Conservation (phyloP, 2,888 invertebrate genomes). For the Tortrix viridana region DNA sequence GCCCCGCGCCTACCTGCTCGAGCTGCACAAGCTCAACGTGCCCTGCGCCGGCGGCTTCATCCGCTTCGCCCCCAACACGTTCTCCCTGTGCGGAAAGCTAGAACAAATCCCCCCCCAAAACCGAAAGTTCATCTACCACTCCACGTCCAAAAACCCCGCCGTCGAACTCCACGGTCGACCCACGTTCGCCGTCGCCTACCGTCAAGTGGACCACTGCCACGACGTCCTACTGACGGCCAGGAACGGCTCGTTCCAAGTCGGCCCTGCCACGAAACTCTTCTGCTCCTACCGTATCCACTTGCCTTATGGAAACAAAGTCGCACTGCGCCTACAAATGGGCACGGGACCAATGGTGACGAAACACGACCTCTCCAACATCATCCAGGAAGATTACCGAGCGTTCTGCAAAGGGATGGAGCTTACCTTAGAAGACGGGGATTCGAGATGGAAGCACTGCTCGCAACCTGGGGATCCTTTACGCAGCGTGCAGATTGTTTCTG, state of each 20-base stretch:
- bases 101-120: slow-evolving; percentile 86
- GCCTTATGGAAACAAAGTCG: slow-evolving; percentile 88
- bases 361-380: slow-evolving; percentile 65
- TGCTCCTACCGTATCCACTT: slow-evolving; percentile 89
- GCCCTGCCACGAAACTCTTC: slow-evolving; percentile 83
- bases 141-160: slow-evolving; percentile 75
- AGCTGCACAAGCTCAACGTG: slow-evolving; percentile 87
- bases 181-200: slow-evolving; percentile 87
- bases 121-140: slow-evolving; percentile 84
- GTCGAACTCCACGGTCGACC: slow-evolving; percentile 86
- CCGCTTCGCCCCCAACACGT: slow-evolving; percentile 81
- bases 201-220: slow-evolving; percentile 89
- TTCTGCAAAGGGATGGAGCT: slow-evolving; percentile 84
- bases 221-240: slow-evolving; percentile 86
- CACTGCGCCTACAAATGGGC: slow-evolving; percentile 85
- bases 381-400: slow-evolving; percentile 66
- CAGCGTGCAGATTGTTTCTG: slow-evolving; percentile 85
- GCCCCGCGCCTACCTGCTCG: slow-evolving; percentile 85
- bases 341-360: slow-evolving; percentile 66
- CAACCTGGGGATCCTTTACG: slow-evolving; percentile 82
- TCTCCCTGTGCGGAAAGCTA: slow-evolving; percentile 87
- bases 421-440: slow-evolving; percentile 83
- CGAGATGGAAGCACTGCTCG: slow-evolving; percentile 85
- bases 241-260: slow-evolving; percentile 87
- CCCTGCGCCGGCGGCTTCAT: slow-evolving; percentile 86